Evolutionary conservation across 1,140 invertebrate genomes (phyloP), one percentile per base, ranked within the genome.

Genomic region (Drosophila willistoni): DNA sequence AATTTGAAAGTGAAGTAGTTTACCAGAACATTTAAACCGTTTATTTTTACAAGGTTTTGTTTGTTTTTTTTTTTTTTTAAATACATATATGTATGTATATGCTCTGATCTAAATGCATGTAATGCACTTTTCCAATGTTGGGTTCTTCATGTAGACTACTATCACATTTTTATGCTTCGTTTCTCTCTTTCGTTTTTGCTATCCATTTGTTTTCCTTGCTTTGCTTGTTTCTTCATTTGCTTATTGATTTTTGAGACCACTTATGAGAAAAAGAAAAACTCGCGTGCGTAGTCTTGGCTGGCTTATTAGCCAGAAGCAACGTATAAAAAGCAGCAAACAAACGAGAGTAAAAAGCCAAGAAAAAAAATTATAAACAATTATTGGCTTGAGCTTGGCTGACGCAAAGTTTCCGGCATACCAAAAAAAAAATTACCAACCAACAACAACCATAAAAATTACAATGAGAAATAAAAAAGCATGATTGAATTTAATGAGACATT

Each of bases 401-500:
- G 19, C 29, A 19, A 39, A 34, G 44, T 36, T 76, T 76, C 74
- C 74, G 60, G 56, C 29, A 64, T 36, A 51, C 7, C 14, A n/a
- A 17, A 7, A 17, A 7, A 17, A 9, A 19, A 6, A 39, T 62
- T 59, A 14, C 62, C 68, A 69, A 63, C 63, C 73, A 75, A 75
- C 74, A 10, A n/a, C 7, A 29, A 2, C 33, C 69, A 57, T 14
- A 68, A 68, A 68, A 64, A 73, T 61, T 54, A 54, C 69, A 77
- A 77, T 76, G 66, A 76, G 65, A 42, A 55, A 36, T 19, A 59
- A 73, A 71, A 77, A 33, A 41, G 44, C 60, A 55, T 5, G n/a
- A 62, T 60, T 5, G 22, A 36, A 71, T 77, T 77, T 77, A 77
- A 77, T 77, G 74, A 77, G 74, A 74, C 73, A 77, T 77, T 77